These are phyloP conservation scores for Grammomys dolichurus DNA, from an alignment of 2,113 vertebrate genomes.

Conservation along the genomic window DNA sequence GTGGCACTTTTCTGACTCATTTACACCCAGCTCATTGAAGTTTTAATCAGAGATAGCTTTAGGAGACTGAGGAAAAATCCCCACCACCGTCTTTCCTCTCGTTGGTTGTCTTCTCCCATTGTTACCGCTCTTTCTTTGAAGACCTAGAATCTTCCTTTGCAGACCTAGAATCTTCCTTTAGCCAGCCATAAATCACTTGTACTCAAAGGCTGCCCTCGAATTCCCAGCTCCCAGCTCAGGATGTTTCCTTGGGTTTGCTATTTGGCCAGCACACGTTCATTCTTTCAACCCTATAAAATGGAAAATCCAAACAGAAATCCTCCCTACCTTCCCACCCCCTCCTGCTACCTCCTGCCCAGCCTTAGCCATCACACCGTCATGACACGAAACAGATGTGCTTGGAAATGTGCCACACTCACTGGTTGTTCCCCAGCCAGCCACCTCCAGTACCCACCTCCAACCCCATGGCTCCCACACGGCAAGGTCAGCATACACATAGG, in stretches of 20 bases:
- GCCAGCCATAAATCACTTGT: conserved; percentile 60
- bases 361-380: conserved; percentile 80
- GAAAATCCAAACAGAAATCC: conserved; percentile 84
- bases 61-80: conserved; percentile 24
- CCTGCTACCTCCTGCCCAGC: conserved; percentile 58
- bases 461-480: conserved; percentile 56
- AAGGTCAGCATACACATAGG: conserved; percentile 61
- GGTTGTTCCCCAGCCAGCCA: conserved; percentile 30
- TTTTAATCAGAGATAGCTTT: conserved; percentile 25
- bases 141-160: neutral
- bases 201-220: conserved; percentile 46
- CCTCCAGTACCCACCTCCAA: conserved; percentile 68
- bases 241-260: conserved; percentile 61
- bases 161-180: conserved; percentile 45
- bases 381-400: conserved; percentile 87
- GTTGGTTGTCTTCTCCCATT: neutral
- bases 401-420: conserved; percentile 76
- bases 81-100: conserved; percentile 21
- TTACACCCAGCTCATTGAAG: conserved; percentile 27
- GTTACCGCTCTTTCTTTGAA: neutral
- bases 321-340: neutral
- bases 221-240: conserved; percentile 49
- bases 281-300: conserved; percentile 77
- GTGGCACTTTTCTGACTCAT: conserved; percentile 66
- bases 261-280: conserved; percentile 64